phyloP scores from a whole-genome alignment of 2,113 vertebrate species.

The Ardeotis arabs region DNA sequence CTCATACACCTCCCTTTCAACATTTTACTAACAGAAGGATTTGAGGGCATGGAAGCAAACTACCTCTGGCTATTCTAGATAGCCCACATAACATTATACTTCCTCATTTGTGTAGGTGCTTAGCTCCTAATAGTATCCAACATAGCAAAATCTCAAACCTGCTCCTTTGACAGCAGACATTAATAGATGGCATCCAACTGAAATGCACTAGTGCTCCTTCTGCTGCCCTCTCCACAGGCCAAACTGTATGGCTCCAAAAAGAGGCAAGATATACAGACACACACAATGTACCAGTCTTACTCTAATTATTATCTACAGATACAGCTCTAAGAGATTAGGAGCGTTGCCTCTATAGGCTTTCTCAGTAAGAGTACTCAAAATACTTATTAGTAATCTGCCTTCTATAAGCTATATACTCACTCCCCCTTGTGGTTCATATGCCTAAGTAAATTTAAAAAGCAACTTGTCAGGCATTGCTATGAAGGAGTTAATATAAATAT shows the following conservation, averaged over 20 bases:
- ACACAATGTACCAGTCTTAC: background rate
- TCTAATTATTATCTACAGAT: background rate
- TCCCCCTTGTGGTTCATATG: slow-evolving; percentile 22
- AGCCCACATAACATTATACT: background rate
- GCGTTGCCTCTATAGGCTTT: background rate
- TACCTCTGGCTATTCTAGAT: background rate
- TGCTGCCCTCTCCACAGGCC: background rate
- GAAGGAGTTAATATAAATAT: background rate
- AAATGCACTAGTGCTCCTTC: background rate
- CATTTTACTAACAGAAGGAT: background rate
- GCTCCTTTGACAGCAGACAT: background rate
- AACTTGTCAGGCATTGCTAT: background rate
- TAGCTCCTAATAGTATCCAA: background rate
- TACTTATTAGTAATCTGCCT: background rate
- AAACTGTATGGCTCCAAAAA: background rate
- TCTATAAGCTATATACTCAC: background rate
- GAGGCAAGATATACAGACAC: background rate
- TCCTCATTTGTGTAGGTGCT: background rate
- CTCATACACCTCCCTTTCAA: background rate
- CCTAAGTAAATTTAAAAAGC: background rate
- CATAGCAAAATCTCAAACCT: background rate
- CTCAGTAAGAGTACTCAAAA: background rate
- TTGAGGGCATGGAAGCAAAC: background rate
- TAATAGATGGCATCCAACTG: background rate
- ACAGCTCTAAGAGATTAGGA: background rate